Percentiles rank a stretch among this genome's conserved stretches.
Evolutionary conservation across 2,797 vertebrate genomes (phyloP).

Genomic region (Rallus crepitans): DNA sequence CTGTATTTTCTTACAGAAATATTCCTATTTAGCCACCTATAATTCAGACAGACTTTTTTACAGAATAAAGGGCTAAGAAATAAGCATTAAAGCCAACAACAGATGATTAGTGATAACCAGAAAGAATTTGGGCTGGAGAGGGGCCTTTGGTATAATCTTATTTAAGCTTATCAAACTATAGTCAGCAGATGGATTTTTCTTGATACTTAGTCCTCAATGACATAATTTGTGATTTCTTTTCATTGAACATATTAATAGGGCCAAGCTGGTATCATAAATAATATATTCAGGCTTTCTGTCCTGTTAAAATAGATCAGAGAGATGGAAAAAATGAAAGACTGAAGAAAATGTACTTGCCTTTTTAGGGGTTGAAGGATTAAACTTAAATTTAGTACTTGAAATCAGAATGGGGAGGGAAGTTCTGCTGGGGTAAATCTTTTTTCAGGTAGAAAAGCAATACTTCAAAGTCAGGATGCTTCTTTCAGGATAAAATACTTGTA

Average conservation of each 20-base stretch:
- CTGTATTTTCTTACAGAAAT: background rate
- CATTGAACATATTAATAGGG: background rate
- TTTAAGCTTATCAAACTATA: background rate
- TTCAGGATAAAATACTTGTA: background rate
- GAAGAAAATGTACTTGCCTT: background rate
- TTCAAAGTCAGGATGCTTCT: background rate
- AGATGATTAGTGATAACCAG: background rate
- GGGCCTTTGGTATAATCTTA: background rate
- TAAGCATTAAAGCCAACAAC: background rate
- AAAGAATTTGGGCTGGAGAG: background rate
- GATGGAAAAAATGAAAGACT: background rate
- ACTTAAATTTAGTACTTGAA: background rate
- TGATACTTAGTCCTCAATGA: rapidly evolving
- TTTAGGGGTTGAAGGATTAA: background rate
- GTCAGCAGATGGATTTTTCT: background rate
- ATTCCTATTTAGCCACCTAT: background rate
- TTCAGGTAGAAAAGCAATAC: background rate
- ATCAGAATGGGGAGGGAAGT: background rate
- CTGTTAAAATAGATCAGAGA: background rate
- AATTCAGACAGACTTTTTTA: background rate
- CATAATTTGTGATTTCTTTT: background rate
- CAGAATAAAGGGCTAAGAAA: background rate
- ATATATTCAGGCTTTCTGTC: background rate
- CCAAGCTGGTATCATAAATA: background rate
- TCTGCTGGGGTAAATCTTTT: background rate